Percentiles rank a stretch among this genome's conserved stretches.
Conservation (phyloP, 2,113 vertebrate species). For the Nothocercus nigrocapillus region DNA sequence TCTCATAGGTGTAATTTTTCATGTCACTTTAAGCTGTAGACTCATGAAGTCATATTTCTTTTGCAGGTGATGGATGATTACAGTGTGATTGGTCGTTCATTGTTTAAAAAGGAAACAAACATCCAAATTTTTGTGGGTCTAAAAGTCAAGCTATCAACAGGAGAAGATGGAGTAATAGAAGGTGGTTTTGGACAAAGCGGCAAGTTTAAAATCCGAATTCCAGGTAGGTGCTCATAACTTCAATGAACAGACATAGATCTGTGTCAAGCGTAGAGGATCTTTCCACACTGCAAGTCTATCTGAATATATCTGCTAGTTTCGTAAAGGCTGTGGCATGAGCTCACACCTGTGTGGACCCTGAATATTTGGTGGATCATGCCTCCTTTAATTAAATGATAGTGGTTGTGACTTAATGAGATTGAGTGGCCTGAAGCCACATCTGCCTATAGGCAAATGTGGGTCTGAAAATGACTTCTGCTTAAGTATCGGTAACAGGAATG, state of each 20-base stretch:
- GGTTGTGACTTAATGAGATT: neutral
- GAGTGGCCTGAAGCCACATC: neutral
- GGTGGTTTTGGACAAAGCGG: conserved; percentile 96
- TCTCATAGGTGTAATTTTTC: neutral
- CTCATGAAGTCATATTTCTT: neutral
- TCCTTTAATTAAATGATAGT: neutral
- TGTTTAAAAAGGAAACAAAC: conserved; percentile 99
- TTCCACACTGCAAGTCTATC: neutral
- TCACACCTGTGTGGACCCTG: neutral
- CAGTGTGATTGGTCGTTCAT: conserved; percentile 91
- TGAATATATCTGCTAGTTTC: neutral
- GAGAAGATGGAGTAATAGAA: conserved; percentile 90
- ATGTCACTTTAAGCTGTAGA: neutral
- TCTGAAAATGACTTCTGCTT: neutral
- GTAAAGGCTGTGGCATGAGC: neutral
- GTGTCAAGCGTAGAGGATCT: neutral
- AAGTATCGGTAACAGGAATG: neutral
- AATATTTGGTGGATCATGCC: neutral
- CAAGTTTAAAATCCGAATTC: conserved; percentile 93
- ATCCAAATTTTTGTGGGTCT: conserved; percentile 95
- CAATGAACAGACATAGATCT: neutral
- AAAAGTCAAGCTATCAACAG: conserved; percentile 90
- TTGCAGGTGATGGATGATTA: conserved; percentile 90
- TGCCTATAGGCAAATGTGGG: neutral
- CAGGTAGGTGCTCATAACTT: conserved; percentile 77